Conservation (phyloP, 2,113 vertebrate genomes). For the Poicephalus gulielmi region DNA sequence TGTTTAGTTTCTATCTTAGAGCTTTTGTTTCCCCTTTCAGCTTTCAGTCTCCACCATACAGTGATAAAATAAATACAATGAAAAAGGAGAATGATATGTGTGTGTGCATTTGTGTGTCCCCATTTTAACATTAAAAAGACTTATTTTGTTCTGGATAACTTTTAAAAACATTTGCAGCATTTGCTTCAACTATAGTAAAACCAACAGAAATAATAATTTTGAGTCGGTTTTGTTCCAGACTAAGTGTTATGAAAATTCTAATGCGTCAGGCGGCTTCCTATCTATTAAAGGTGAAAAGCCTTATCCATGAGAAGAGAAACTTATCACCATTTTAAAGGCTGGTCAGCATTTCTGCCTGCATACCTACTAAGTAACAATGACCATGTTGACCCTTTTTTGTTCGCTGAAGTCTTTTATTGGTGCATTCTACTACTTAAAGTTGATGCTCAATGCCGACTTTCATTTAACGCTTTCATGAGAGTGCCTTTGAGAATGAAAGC, state of each 20-base stretch:
- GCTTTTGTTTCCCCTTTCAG: not conserved
- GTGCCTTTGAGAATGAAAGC: slow-evolving; percentile 46
- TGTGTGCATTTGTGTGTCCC: not conserved
- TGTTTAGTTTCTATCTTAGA: not conserved
- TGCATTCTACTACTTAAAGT: not conserved
- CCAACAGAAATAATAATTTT: not conserved
- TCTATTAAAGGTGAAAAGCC: slow-evolving; percentile 22
- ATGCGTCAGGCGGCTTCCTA: not conserved
- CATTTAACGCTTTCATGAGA: slow-evolving; percentile 37
- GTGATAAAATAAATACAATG: not conserved
- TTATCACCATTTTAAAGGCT: slow-evolving; percentile 35
- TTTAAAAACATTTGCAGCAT: not conserved
- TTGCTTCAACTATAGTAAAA: not conserved
- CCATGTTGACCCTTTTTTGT: slow-evolving; percentile 30
- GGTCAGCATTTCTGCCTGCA: slow-evolving; percentile 21
- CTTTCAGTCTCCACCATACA: not conserved
- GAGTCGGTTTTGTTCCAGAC: not conserved
- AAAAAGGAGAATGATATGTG: not conserved
- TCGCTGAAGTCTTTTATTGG: slow-evolving; percentile 26
- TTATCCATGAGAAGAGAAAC: slow-evolving; percentile 12
- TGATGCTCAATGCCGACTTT: not conserved
- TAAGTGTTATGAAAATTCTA: slow-evolving; percentile 17
- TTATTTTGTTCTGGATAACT: not conserved
- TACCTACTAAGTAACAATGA: slow-evolving; percentile 24
- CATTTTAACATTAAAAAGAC: not conserved